These are phyloP conservation scores for Trimorus sp. DNA, from an alignment of 2,888 invertebrate genomes.

Conservation along the genomic window DNA sequence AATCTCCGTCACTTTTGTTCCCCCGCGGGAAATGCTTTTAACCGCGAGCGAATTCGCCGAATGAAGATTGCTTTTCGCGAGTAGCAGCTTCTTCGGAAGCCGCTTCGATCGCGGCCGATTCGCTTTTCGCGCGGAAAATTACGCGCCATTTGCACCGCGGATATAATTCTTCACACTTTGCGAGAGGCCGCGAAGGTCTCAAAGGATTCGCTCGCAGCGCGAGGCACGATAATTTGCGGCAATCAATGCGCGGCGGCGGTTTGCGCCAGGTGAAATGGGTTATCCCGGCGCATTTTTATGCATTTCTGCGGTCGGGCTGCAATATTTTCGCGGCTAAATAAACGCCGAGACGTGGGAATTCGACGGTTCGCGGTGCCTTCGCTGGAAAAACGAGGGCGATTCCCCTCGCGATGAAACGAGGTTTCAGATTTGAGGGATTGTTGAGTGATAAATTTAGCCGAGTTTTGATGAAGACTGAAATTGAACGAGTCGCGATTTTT, in stretches of 20 bases:
- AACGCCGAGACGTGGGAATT: too few species aligned
- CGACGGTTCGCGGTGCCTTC: too few species aligned
- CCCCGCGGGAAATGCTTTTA: slow-evolving; percentile 5
- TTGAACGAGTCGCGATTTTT: too few species aligned
- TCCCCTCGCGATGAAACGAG: too few species aligned
- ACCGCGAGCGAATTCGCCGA: slow-evolving; percentile 37
- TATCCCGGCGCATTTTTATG: slow-evolving; percentile 12
- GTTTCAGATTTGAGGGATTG: too few species aligned
- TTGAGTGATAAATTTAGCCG: too few species aligned
- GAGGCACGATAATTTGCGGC: slow-evolving; percentile 40
- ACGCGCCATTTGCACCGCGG: slow-evolving; percentile 42
- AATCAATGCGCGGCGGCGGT: slow-evolving; percentile 36
- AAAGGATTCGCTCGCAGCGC: slow-evolving; percentile 36
- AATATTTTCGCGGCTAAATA: slow-evolving; percentile 14
- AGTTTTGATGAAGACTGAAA: too few species aligned
- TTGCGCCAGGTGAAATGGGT: slow-evolving; percentile 15
- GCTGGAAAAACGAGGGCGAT: too few species aligned
- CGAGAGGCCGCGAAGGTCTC: slow-evolving; percentile 19
- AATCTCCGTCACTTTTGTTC: slow-evolving; percentile 22
- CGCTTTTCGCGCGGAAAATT: slow-evolving; percentile 44
- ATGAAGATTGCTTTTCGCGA: slow-evolving; percentile 41
- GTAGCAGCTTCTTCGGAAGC: slow-evolving; percentile 34
- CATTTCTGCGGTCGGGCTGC: slow-evolving; percentile 17
- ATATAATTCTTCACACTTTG: slow-evolving; percentile 44
- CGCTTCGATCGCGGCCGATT: slow-evolving; percentile 27